A percentile compares a stretch with the other conserved stretches of the same genome.
These are phyloP conservation scores for Actenoides lindsayi DNA, from an alignment of 2,113 vertebrate species.

Conservation along the genomic window DNA sequence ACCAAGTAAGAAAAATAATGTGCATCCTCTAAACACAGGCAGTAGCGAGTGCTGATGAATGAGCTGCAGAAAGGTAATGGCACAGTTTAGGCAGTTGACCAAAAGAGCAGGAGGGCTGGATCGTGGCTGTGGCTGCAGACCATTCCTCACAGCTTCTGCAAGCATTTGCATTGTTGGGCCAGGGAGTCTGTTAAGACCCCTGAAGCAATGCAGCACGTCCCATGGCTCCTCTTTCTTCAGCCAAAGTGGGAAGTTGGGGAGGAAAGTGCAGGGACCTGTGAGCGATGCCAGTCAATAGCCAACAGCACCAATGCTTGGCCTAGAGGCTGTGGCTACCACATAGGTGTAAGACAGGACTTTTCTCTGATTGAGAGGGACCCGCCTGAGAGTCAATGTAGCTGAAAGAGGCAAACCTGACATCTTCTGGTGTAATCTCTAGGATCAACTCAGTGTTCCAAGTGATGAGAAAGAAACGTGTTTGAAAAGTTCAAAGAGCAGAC, in stretches of 20 bases:
- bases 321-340: fast-evolving
- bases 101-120: neutral
- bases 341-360: neutral
- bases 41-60: conserved; percentile 9
- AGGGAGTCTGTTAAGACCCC: neutral
- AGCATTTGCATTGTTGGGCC: neutral
- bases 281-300: neutral
- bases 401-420: neutral
- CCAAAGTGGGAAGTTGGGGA: neutral
- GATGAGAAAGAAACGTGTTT: neutral
- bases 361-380: neutral
- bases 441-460: neutral
- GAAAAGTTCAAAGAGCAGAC: neutral
- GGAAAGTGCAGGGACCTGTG: neutral
- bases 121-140: neutral
- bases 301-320: neutral
- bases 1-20: conserved; percentile 14
- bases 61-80: neutral
- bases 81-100: neutral
- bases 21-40: neutral
- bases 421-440: neutral
- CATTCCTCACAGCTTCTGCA: neutral
- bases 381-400: neutral
- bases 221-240: neutral
- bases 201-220: neutral